These are phyloP conservation scores for Crossaster papposus DNA, from an alignment of 53 echinoderm and acorn worm species.

Conservation along the genomic window DNA sequence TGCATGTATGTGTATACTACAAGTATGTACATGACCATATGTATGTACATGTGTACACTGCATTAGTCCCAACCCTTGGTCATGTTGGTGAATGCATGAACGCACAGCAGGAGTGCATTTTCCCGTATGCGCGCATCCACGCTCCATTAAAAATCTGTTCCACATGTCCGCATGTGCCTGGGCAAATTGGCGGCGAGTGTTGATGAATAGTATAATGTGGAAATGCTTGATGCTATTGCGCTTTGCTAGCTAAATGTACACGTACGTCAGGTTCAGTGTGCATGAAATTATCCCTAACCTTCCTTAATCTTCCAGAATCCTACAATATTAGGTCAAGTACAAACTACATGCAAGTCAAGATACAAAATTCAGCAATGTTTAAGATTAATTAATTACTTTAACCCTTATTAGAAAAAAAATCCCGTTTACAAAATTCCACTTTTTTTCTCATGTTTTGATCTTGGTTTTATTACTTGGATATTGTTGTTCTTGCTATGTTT, in stretches of 20 bases:
- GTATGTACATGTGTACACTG: conserved; percentile 3
- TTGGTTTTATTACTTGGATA: too few species aligned
- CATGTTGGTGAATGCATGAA: neutral
- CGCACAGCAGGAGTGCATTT: neutral
- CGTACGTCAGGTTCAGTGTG: neutral
- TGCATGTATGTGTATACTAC: neutral
- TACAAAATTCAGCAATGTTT: too few species aligned
- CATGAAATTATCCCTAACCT: neutral
- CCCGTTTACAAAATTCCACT: too few species aligned
- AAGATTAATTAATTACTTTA: too few species aligned
- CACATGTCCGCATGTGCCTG: neutral
- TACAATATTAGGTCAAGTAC: too few species aligned
- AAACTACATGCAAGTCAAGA: too few species aligned
- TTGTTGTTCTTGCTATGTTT: too few species aligned
- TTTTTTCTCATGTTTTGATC: too few species aligned
- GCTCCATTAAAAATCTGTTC: conserved; percentile 26
- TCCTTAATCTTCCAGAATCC: too few species aligned
- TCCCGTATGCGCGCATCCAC: neutral
- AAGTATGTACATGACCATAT: too few species aligned
- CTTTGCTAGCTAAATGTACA: neutral
- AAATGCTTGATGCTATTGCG: neutral
- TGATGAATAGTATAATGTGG: neutral
- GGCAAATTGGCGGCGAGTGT: neutral
- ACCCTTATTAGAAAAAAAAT: too few species aligned
- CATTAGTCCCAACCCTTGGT: neutral